Evolutionary conservation across 2,113 vertebrate genomes (phyloP), one percentile per base, ranked within the genome.

Genomic region (Sprattus sprattus): DNA sequence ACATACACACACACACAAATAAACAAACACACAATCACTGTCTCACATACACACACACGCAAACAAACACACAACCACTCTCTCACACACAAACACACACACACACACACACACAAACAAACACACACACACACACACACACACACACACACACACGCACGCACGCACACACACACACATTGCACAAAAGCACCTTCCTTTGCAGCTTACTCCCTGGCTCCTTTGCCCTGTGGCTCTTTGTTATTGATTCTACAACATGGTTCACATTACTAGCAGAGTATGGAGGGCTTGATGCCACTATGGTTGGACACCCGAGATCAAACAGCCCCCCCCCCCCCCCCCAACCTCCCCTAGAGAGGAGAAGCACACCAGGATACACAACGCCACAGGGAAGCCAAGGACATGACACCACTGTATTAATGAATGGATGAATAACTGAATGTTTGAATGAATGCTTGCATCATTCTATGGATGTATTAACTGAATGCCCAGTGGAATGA

Each of bases 21-120:
- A 57, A 28, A 83, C 82, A 64, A 32, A 83, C 32, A 60, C 46
- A 52, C 25, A 52, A 22, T 52, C 81, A 22, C 10, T 8, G 6
- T n/a, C 80, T 47, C 39, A 83, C 82, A 83, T 1, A 64, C 18
- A 39, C 52, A 82, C 22, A 20, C 45, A 45, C 81, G 1, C 22
- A 82, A 18, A 82, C 81, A 82, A 13, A 82, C 81, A 82, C 81
- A 82, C 45, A 82, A 45, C 49, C 39, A 45, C 15, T 45, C 28
- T 45, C 78, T 45, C 22, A 11, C 10, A 39, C 28, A 80, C n/a
- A 82, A 46, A 82, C 45, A 52, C 22, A 22, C 15, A 28, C 8
- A 22, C 18, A 22, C n/a, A 82, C 46, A 52, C 47, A 47, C n/a
- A 52, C 22, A 82, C 44, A 49, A 1, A 25, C 28, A 32, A 9